Evolutionary conservation across 2,113 vertebrate species (phyloP).

Genomic region (Syrmaticus mikado): DNA sequence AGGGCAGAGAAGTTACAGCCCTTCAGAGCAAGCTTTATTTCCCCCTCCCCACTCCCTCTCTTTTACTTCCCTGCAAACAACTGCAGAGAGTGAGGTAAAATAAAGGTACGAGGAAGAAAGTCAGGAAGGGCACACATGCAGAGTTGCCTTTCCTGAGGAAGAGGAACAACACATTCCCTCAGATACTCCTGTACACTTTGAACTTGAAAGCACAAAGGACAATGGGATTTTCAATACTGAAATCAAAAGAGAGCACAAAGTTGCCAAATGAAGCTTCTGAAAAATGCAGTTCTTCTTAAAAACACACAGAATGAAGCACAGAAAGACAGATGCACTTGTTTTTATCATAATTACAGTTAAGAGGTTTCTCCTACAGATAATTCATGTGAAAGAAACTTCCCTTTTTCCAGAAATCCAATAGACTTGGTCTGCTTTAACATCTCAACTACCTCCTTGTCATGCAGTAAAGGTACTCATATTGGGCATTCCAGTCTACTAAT

Average conservation of each 20-base stretch:
- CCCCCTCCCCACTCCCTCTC: not conserved
- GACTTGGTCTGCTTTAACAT: not conserved
- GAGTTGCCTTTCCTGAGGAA: slow-evolving; percentile 56
- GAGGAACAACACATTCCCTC: slow-evolving; percentile 45
- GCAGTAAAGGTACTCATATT: rapidly evolving
- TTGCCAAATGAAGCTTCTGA: slow-evolving; percentile 57
- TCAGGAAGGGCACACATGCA: slow-evolving; percentile 48
- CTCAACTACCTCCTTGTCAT: not conserved
- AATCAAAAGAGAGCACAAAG: slow-evolving; percentile 55
- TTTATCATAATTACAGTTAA: not conserved
- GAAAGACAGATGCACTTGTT: slow-evolving; percentile 23
- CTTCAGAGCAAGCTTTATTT: not conserved
- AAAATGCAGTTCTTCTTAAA: slow-evolving; percentile 10
- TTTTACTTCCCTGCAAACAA: not conserved
- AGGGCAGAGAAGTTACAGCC: slow-evolving; percentile 30
- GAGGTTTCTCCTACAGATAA: not conserved
- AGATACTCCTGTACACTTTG: slow-evolving; percentile 53
- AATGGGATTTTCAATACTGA: slow-evolving; percentile 57
- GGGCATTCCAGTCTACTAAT: not conserved
- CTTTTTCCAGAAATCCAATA: not conserved
- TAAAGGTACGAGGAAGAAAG: slow-evolving; percentile 23
- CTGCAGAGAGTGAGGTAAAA: slow-evolving; percentile 36
- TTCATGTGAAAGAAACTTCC: not conserved
- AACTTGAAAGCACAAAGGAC: slow-evolving; percentile 58
- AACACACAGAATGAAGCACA: slow-evolving; percentile 37